Evolutionary conservation across 2,888 invertebrate genomes (phyloP).

Genomic region (Schizaphis graminum): DNA sequence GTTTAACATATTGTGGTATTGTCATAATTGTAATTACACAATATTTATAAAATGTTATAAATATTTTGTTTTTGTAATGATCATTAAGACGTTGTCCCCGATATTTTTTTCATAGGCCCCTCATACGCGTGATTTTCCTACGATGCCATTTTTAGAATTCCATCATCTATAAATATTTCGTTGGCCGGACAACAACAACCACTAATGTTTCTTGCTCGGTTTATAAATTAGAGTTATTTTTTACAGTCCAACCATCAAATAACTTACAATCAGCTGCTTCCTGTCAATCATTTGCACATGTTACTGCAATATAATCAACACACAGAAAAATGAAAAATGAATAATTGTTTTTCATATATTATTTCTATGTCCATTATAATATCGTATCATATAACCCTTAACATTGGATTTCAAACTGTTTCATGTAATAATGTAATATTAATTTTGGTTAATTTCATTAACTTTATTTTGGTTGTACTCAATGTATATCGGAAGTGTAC

Average conservation of each 20-base stretch:
- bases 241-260: constrained; percentile 23
- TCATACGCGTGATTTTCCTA: constrained; percentile 9
- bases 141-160: constrained; percentile 57
- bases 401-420: neutral
- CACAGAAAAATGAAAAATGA: neutral
- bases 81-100: neutral
- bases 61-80: neutral
- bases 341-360: neutral
- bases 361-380: neutral
- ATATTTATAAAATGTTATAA: neutral
- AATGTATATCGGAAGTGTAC: neutral
- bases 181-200: constrained; percentile 60
- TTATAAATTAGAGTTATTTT: constrained; percentile 42
- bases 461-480: neutral
- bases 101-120: neutral
- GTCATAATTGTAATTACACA: neutral
- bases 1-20: neutral
- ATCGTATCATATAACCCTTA: neutral
- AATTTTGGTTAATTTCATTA: neutral
- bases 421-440: neutral
- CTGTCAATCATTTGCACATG: neutral
- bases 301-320: neutral
- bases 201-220: constrained; percentile 48
- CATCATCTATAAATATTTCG: constrained; percentile 55
- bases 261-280: constrained; percentile 43